Conservation (phyloP, 53 echinoderm and acorn worm species). For the Stichopus horrens region DNA sequence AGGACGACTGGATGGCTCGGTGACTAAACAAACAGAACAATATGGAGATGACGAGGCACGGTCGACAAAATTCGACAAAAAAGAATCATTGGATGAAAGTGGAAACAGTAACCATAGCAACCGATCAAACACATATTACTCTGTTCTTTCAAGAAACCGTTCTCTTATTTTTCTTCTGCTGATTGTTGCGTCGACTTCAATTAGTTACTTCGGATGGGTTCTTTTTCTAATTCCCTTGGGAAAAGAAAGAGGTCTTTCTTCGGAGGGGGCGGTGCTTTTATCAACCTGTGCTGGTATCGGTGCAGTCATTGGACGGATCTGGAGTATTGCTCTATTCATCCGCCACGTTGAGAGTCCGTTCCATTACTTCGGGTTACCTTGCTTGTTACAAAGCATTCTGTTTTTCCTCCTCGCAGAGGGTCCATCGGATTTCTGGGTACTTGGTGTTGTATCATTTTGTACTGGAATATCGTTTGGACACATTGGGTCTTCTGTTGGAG, state of each 20-base stretch:
- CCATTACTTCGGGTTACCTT: neutral
- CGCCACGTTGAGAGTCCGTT: neutral
- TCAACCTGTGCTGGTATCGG: conserved; percentile 7
- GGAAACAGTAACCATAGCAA: too few relatives aligned
- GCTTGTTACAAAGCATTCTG: neutral
- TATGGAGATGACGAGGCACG: too few relatives aligned
- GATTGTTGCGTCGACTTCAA: too few relatives aligned
- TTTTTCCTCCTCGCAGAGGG: neutral
- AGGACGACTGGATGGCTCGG: too few relatives aligned
- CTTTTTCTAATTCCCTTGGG: conserved; percentile 24
- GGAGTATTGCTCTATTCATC: conserved; percentile 9
- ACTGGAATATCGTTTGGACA: neutral
- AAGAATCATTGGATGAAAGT: too few relatives aligned
- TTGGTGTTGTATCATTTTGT: neutral
- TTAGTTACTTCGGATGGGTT: conserved; percentile 10
- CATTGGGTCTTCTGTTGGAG: neutral
- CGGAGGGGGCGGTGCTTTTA: neutral
- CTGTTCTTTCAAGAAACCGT: too few relatives aligned
- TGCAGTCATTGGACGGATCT: conserved; percentile 6
- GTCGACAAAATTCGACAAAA: too few relatives aligned
- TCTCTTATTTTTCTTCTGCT: too few relatives aligned
- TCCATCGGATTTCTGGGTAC: neutral
- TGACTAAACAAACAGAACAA: too few relatives aligned
- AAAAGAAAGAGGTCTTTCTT: conserved; percentile 6
- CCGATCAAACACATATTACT: too few relatives aligned